Evolutionary conservation across 2,888 invertebrate species (phyloP).

Genomic region (Agonopterix heracliana): DNA sequence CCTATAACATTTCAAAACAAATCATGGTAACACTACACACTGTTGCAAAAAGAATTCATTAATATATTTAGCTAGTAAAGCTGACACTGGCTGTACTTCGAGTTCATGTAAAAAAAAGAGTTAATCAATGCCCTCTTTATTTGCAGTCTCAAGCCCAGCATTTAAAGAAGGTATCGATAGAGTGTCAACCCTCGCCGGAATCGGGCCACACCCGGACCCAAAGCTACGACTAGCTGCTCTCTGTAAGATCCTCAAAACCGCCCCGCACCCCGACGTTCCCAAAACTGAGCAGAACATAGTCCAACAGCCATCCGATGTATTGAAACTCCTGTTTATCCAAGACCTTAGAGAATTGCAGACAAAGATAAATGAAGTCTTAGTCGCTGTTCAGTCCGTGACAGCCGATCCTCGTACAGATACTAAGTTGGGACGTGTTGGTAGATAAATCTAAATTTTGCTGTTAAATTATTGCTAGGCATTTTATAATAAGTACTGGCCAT

Average conservation of each 20-base stretch:
- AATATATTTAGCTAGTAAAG: too few species aligned
- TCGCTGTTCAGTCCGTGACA: constrained; percentile 92
- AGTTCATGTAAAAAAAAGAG: too few species aligned
- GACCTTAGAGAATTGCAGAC: constrained; percentile 93
- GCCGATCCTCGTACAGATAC: constrained; percentile 98
- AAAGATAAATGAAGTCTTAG: constrained; percentile 94
- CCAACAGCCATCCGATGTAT: constrained; percentile 77
- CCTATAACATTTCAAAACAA: too few species aligned
- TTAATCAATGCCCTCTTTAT: not conserved
- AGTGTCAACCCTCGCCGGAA: constrained; percentile 80
- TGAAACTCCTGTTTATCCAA: constrained; percentile 87
- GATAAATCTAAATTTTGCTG: constrained; percentile 32
- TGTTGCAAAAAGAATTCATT: too few species aligned
- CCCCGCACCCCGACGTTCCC: constrained; percentile 83
- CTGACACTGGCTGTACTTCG: too few species aligned
- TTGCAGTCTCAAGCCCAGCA: constrained; percentile 85
- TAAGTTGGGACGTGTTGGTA: constrained; percentile 93
- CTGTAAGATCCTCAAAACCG: constrained; percentile 86
- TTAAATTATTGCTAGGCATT: not conserved
- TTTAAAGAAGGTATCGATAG: constrained; percentile 89
- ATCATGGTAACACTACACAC: too few species aligned
- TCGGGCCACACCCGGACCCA: constrained; percentile 63
- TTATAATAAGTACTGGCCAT: not conserved
- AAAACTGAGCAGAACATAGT: constrained; percentile 45
- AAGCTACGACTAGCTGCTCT: constrained; percentile 74